These are phyloP conservation scores for Macroglossus sobrinus DNA, from an alignment of 2,113 vertebrate species.

Conservation along the genomic window DNA sequence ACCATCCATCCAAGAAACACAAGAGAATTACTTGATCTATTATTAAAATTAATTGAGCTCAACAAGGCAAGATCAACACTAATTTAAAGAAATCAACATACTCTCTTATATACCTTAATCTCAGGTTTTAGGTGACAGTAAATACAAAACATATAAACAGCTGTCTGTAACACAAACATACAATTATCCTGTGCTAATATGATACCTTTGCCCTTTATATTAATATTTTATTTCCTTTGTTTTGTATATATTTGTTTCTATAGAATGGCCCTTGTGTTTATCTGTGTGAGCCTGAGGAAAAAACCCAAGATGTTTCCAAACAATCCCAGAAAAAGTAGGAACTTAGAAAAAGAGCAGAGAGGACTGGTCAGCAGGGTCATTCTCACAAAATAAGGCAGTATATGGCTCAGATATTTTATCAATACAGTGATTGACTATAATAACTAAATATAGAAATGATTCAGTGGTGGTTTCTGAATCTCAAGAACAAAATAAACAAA, in stretches of 20 bases:
- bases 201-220: neutral
- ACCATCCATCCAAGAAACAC: neutral
- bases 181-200: neutral
- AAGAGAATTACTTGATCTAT: neutral
- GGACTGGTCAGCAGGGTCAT: neutral
- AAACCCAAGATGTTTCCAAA: neutral
- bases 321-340: neutral
- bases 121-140: neutral
- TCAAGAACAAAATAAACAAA: too few species aligned
- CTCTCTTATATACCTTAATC: neutral
- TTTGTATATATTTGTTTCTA: neutral
- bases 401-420: neutral
- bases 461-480: neutral
- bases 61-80: neutral
- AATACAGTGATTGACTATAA: neutral
- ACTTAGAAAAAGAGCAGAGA: neutral
- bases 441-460: neutral
- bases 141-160: neutral
- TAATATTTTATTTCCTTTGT: neutral
- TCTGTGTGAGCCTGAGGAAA: neutral
- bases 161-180: neutral
- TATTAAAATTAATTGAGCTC: neutral
- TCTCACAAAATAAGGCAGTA: neutral
- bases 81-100: neutral
- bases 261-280: neutral